Evolutionary conservation across 2,888 invertebrate species (phyloP).

Genomic region (Netelia fuscicornis): DNA sequence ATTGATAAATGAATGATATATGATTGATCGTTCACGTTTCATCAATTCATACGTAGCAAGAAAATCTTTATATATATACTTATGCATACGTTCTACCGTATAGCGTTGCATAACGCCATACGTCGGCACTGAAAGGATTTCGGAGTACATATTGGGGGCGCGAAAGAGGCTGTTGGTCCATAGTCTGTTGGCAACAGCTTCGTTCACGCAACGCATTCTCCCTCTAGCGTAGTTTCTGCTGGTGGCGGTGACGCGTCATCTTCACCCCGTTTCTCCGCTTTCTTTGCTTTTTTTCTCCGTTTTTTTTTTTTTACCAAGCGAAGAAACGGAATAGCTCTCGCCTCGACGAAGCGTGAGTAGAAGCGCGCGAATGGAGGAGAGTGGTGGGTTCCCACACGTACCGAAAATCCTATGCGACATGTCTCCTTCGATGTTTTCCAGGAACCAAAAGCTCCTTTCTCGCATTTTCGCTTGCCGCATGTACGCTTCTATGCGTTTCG

Average conservation of each 20-base stretch:
- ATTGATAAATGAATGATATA: too few species aligned
- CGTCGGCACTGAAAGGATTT: constrained; percentile 4
- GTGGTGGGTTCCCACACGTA: not conserved
- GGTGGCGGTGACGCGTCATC: constrained; percentile 23
- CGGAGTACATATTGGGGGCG: not conserved
- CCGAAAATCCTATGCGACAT: constrained; percentile 44
- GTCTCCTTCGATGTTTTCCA: constrained; percentile 60
- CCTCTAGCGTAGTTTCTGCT: constrained; percentile 52
- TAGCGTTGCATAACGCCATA: not conserved
- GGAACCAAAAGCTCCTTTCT: constrained; percentile 57
- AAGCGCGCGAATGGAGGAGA: not conserved
- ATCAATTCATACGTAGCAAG: too few species aligned
- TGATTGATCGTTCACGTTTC: too few species aligned
- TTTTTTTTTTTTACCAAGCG: constrained; percentile 1
- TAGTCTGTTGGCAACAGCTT: constrained; percentile 29
- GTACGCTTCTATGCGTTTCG: constrained; percentile 28
- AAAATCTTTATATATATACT: not conserved
- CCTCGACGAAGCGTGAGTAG: constrained; percentile 23
- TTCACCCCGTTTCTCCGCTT: not conserved
- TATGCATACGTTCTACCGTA: not conserved
- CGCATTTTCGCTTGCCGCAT: constrained; percentile 4
- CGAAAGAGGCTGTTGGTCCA: constrained; percentile 16
- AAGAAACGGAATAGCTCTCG: constrained; percentile 54
- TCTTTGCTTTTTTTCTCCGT: not conserved
- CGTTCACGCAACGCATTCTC: constrained; percentile 11